Base-by-base conservation (phyloP, 2,888 invertebrate genomes). In the Spodoptera picta region DNA sequence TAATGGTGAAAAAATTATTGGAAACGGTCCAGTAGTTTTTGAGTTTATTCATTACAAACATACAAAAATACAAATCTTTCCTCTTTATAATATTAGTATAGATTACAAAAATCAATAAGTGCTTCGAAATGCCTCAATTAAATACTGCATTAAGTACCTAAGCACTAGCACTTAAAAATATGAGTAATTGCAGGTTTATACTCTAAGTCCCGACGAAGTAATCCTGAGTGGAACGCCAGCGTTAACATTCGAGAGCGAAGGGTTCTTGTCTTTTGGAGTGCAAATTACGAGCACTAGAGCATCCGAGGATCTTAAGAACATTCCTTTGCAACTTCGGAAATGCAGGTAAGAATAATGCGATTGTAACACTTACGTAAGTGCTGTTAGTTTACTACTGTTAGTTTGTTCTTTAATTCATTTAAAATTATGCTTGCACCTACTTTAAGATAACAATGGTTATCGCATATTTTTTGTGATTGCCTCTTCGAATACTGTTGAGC, bases 191-290 rank as follows among this genome's bases (percentile, higher is more conserved):
- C 74, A 95, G 95, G 80, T 94, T 27, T 94, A 87, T 72, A 88
- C 93, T n/a, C 88, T 92, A 52, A 90, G 88, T 53, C 92, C 94
- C 10, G 87, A 92, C 60, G 95, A 94, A 66, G 73, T 91, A 2
- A 86, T 91, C 7, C 83, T 91, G 49, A 86, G 84, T 65, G 89
- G 89, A 0, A 84, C 89, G 5, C 84, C 87, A 2, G 84, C 87
- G 1, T 85, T 88, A 62, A 81, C 73, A 11, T 86, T 90, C 65
- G 85, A 87, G 31, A 73, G 75, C 0, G 86, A 87, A 60, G 91
- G 92, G 1, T 87, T 86, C 68, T 77, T 92, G 27, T 82, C 87
- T 14, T 86, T 94, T 50, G 91, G 90, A 45, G 84, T 93, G 42
- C 85, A 88, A 75, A 89, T 93, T 36, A 88, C 89, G 78, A 93